Evolutionary conservation across 2,888 invertebrate genomes (phyloP).

Genomic region (Thereva nobilitata): DNA sequence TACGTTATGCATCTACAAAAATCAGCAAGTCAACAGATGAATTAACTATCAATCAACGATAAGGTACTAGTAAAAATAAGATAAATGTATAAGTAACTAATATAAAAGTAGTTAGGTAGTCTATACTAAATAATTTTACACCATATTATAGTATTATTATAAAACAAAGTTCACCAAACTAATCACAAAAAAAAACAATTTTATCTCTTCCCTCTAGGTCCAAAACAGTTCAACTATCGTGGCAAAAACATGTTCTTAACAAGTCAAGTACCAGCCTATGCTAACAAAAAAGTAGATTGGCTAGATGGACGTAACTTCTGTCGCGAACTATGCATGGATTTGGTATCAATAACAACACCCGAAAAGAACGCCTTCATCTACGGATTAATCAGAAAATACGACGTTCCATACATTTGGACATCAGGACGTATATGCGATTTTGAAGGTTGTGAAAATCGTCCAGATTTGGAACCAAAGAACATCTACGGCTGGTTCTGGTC

Average conservation of each 20-base stretch:
- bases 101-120: too few relatives aligned
- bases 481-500: constrained; percentile 93
- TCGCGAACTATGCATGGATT: constrained; percentile 92
- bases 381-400: constrained; percentile 84
- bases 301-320: constrained; percentile 88
- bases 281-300: constrained; percentile 86
- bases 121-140: too few relatives aligned
- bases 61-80: too few relatives aligned
- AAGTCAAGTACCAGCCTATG: constrained; percentile 76
- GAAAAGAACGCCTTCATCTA: constrained; percentile 89
- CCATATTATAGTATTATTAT: too few relatives aligned
- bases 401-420: constrained; percentile 92
- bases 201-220: constrained; percentile 67
- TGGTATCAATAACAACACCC: constrained; percentile 85
- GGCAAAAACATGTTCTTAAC: constrained; percentile 89
- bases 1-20: too few relatives aligned
- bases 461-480: constrained; percentile 83
- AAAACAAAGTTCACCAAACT: too few relatives aligned
- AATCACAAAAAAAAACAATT: too few relatives aligned
- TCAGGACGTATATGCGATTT: constrained; percentile 91
- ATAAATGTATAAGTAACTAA: too few relatives aligned
- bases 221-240: constrained; percentile 85
- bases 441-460: constrained; percentile 86
- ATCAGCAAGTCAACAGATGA: too few relatives aligned
- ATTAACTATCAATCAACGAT: too few relatives aligned